Base-by-base conservation (phyloP, 2,797 vertebrate species). In the Mormyrops boulengeri region DNA sequence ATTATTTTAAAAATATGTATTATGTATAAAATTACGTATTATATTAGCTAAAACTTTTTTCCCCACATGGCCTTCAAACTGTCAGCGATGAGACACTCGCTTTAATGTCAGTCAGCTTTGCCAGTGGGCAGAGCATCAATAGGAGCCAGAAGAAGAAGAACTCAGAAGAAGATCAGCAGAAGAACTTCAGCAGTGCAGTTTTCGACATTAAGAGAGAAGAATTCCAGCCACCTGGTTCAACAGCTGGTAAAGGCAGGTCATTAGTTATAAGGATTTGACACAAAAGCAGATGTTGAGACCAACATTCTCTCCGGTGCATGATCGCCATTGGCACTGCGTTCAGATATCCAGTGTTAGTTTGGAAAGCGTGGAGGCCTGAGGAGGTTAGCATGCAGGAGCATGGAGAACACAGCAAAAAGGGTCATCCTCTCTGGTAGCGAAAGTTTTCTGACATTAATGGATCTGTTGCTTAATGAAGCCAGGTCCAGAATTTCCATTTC, bases 251-350 rank as follows among this genome's bases (percentile, higher is more conserved):
- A 66, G 55, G 66, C 86, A 66, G 85, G 49, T 89, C 85, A 88
- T 89, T 73, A 84, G 77, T 88, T 80, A 84, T 85, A 89, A 69
- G 88, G 30, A 87, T 90, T 80, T 41, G 14, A 60, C 90, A 87
- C 66, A 86, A 85, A 80, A 84, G 34, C 90, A 90, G 85, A 89
- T 92, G 90, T 92, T 92, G 92, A 90, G 62, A 90, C 92, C 73
- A 89, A 92, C 91, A 90, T 93, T 92, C 91, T 93, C 91, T 91
- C 88, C 90, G 90, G 92, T 91, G 92, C 34, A 89, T 88, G 88
- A 92, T 30, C 82, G 89, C 91, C 86, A 90, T 47, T 88, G 87
- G 91, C 19, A 73, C 92, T 90, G 38, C 69, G 66, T 90, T 93
- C 91, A 93, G 91, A 92, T 93, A 91, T 92, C 89, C 88, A 89